Base-by-base conservation (phyloP, 2,113 vertebrate species). In the Coracopsis vasa region DNA sequence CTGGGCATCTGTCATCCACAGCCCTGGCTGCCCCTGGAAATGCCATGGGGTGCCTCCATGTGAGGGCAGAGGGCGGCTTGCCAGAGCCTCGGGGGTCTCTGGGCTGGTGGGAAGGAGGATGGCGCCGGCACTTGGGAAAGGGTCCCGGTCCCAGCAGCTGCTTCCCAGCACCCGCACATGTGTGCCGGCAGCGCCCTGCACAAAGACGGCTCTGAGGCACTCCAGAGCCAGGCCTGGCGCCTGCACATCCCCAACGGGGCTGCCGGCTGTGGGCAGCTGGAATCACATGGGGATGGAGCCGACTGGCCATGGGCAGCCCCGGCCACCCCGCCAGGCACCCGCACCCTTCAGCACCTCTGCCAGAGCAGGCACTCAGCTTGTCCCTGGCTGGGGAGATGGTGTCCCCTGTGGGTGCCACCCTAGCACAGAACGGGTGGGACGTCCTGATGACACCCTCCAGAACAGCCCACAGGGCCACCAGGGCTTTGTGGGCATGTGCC, bases 381-480 rank as follows among this genome's bases (percentile, higher is more conserved):
- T 42, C 24, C 48, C 9, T 0, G 0, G 25, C 11, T 21, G 4
- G 25, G 21, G 8, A 28, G 37, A 35, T 4, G 6, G 19, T 20
- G n/a, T n/a, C 27, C 9, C 41, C 2, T 1, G 6, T 65, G 69
- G 35, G 17, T 48, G 39, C 47, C 13, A 2, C 19, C n/a, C 42
- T 7, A 45, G 45, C 28, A 42, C 21, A 7, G 37, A 0, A 0
- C 0, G 41, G 37, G 50, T 60, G 72, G 42, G 44, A 33, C 13
- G 6, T 33, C 33, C 39, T 2, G 1, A 7, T 0, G 6, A 10
- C 9, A 2, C 35, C 51, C 62, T 44, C 16, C 1, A 1, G 44
- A 80, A 5, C 35, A 44, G 21, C 16, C 28, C 4, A 2, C 9
- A 10, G 37, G 0, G 5, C 58, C 9, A 3, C 42, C 7, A 4